phyloP scores from a whole-genome alignment of 2,888 invertebrate species.

The Selenia dentaria region DNA sequence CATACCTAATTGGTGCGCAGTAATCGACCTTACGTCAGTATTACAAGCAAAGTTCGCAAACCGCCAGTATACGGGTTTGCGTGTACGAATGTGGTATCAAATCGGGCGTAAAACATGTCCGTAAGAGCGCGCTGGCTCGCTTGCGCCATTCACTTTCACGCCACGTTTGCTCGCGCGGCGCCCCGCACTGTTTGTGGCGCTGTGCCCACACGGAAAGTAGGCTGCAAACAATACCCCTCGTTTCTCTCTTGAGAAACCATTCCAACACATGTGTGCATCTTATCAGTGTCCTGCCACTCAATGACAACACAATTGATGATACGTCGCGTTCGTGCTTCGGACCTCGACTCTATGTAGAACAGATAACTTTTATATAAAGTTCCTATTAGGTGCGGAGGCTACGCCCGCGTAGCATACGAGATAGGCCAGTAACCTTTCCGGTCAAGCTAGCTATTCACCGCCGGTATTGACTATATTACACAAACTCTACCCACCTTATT shows the following conservation, averaged over 20 bases:
- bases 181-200: conserved; percentile 42
- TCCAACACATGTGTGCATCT: conserved; percentile 45
- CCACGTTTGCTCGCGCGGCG: conserved; percentile 45
- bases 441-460: too few relatives aligned
- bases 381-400: too few relatives aligned
- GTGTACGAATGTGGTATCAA: conserved; percentile 65
- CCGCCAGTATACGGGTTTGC: conserved; percentile 51
- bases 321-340: neutral
- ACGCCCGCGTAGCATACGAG: too few relatives aligned
- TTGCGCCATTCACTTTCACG: conserved; percentile 82
- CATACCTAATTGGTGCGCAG: conserved; percentile 22
- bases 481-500: too few relatives aligned
- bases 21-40: conserved; percentile 49
- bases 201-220: conserved; percentile 68
- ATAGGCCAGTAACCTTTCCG: too few relatives aligned
- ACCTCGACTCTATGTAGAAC: too few relatives aligned
- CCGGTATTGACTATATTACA: too few relatives aligned
- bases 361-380: too few relatives aligned
- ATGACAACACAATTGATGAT: conserved; percentile 8
- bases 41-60: conserved; percentile 34
- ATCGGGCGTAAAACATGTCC: conserved; percentile 69
- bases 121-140: conserved; percentile 53
- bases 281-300: conserved; percentile 40
- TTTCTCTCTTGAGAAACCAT: conserved; percentile 78
- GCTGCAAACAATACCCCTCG: conserved; percentile 74